Base-by-base conservation (phyloP, 1,140 invertebrate genomes). In the Drosophila tani region DNA sequence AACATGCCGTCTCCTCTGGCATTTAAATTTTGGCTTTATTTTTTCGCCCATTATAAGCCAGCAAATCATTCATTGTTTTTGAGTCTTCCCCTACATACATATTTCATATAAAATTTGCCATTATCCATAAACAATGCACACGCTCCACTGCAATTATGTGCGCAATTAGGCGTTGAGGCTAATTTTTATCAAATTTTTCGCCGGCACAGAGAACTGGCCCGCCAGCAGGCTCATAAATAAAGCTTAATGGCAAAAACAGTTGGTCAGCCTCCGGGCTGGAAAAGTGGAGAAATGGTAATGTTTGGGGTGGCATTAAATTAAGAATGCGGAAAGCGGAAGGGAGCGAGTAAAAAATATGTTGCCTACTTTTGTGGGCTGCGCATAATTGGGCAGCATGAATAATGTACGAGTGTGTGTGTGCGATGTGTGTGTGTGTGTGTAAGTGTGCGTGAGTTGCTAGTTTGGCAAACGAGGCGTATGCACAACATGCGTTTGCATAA, bases 401-500 rank as follows among this genome's bases (percentile, higher is more conserved):
- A 83, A 84, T 87, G 77, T 43, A 79, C 41, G 27, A 57, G 46
- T 15, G 40, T 53, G 27, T 47, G 62, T 32, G 27, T 14, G 59
- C n/a, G n/a, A n/a, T n/a, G 17, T 41, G 38, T 24, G 41, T 49
- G 19, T 27, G 46, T 35, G 43, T 40, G 40, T 64, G 29, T 65
- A 50, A 53, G 76, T 71, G 57, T 68, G 66, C 79, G 69, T 84
- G 82, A 65, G 75, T 69, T 55, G 81, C 73, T 71, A 60, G 82
- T 75, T 75, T 69, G 69, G 76, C 81, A 57, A 88, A 77, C 84
- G 77, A 78, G 84, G 84, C 84, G 84, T 87, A 79, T 87, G 78
- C 74, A 87, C 85, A 88, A 90, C 84, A 84, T 87, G 85, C 85
- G 77, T 75, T 78, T 90, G 85, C 84, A 87, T 87, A 87, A 87